Conservation (phyloP, 2,797 vertebrate species). For the Melopsittacus undulatus region DNA sequence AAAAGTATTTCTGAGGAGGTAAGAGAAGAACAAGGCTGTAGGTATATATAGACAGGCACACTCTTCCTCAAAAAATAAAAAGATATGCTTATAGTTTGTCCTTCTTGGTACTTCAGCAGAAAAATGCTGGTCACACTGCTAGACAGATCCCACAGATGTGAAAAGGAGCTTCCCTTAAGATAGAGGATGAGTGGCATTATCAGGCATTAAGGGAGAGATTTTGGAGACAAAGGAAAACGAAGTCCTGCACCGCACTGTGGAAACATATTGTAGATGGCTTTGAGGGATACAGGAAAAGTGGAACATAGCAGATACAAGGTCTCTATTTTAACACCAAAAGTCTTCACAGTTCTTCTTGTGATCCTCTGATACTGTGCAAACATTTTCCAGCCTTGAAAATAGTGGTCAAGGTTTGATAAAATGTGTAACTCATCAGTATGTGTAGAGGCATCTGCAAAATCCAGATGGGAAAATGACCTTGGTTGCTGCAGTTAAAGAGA, state of each 20-base stretch:
- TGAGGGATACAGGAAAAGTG: background rate
- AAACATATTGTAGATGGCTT: background rate
- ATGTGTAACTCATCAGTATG: constrained; percentile 44
- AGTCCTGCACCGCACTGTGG: background rate
- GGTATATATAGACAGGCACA: background rate
- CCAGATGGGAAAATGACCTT: constrained; percentile 61
- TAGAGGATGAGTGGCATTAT: background rate
- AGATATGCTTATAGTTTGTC: background rate
- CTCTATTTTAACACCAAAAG: background rate
- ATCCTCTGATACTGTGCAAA: background rate
- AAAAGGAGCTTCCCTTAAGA: background rate
- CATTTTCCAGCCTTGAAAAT: background rate
- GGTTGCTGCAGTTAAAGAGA: constrained; percentile 39
- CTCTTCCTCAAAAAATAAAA: background rate
- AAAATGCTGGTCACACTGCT: background rate
- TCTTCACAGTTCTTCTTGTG: background rate
- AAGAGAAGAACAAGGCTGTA: background rate
- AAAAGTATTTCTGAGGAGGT: background rate
- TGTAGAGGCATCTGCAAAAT: constrained; percentile 28
- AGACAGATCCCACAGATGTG: background rate
- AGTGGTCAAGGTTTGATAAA: constrained; percentile 41
- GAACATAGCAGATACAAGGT: background rate
- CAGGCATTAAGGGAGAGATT: background rate
- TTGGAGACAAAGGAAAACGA: background rate
- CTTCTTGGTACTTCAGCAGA: background rate